Base-by-base conservation (phyloP, 2,888 invertebrate genomes). In the Amphimallon solstitiale region DNA sequence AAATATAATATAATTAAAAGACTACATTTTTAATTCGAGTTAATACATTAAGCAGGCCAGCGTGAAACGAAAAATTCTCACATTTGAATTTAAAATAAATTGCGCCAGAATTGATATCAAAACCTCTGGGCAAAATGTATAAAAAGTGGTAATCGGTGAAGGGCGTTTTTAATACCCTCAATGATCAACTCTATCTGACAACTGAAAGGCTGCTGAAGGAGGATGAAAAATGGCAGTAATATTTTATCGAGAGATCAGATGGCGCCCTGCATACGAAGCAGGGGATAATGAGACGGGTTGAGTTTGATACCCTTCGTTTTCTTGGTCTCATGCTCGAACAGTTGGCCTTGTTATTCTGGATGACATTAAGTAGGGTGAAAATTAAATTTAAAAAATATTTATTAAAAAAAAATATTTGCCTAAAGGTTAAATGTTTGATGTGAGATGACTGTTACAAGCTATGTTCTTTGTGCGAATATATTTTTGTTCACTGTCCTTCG, bases 231-330 rank as follows among this genome's bases (percentile, higher is more conserved):
- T 82, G 82, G 79, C 78, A 78, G 79, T 81, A 82, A 82, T 82
- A 82, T 82, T 82, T 82, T 82, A 82, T 82, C 82, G 80, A 78
- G 80, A 81, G 82, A 82, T 82, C 82, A 82, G 81, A 82, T 82
- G 82, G 82, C 81, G 81, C 80, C 79, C 77, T 81, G 82, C 82
- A 82, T 82, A 82, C 82, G 81, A 81, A 80, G 78, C 76, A 75
- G 75, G 75, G 82, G 82, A 82, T 82, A 82, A 82, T 82, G 82
- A 82, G 82, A 81, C 81, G 77, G 77, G 77, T 74, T 75, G 76
- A 74, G 77, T 79, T 79, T 79, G 79, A 80, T 79, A 79, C 79
- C 79, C 80, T 77, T 77, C 78, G 72, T 72, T 74, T 73, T 75
- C 71, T 71, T 72, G 71, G 72, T 72, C 71, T 75, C 75, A 73